These are phyloP conservation scores for Orthonyx spaldingii DNA, from an alignment of 2,113 vertebrate genomes.

Conservation along the genomic window DNA sequence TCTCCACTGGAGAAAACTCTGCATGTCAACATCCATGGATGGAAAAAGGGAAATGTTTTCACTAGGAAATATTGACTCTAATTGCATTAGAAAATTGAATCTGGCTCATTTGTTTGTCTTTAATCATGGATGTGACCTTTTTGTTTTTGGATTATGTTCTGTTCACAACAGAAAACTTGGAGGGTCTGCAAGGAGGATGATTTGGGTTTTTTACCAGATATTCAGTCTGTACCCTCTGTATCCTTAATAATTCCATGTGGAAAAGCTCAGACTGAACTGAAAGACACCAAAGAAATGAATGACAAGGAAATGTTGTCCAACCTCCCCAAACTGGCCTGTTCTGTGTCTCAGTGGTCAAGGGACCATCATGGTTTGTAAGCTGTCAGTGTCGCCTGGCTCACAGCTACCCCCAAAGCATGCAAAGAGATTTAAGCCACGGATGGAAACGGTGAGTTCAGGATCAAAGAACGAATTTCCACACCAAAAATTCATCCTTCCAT, in stretches of 20 bases:
- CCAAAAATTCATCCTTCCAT: neutral
- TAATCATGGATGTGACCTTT: neutral
- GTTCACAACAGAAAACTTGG: neutral
- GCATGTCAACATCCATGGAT: no score
- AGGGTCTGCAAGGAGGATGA: neutral
- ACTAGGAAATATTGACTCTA: neutral
- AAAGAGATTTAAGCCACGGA: neutral
- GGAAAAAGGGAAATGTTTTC: neutral
- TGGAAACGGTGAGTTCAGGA: neutral
- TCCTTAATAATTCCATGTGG: neutral
- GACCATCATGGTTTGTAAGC: accelerated
- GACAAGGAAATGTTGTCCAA: neutral
- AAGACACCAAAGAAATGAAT: neutral
- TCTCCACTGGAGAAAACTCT: neutral
- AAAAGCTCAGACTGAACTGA: neutral
- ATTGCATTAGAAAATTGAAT: neutral
- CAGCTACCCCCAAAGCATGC: neutral
- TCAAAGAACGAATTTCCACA: neutral
- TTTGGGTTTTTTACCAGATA: neutral
- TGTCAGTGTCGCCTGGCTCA: neutral
- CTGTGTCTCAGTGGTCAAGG: neutral
- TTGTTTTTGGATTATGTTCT: neutral
- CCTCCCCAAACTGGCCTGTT: neutral
- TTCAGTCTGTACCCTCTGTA: neutral
- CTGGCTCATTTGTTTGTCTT: neutral